Percentiles rank a stretch among this genome's conserved stretches.
Conservation (phyloP, 2,888 invertebrate species). For the Microchrysa polita region DNA sequence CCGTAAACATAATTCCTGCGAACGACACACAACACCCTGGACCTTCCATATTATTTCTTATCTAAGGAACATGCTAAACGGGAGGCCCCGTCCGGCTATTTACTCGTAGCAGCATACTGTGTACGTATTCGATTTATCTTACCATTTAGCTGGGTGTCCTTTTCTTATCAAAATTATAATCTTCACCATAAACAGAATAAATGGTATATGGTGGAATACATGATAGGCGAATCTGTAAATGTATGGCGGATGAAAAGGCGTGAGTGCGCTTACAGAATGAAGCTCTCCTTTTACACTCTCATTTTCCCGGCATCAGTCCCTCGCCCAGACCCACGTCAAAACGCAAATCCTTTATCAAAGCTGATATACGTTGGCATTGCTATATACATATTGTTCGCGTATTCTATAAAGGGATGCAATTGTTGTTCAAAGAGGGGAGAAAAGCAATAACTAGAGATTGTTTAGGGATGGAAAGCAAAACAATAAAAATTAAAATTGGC, state of each 20-base stretch:
- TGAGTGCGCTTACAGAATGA: too few species aligned
- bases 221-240: neutral
- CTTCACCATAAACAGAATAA: neutral
- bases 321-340: conserved; percentile 36
- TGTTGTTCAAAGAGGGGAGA: too few species aligned
- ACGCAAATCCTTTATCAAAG: conserved; percentile 37
- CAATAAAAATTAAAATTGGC: too few species aligned
- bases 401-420: too few species aligned
- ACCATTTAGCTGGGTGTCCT: neutral
- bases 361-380: conserved; percentile 29
- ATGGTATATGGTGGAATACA: neutral
- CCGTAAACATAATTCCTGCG: conserved; percentile 8
- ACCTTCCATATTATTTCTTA: neutral
- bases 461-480: too few species aligned
- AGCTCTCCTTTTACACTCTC: neutral
- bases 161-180: conserved; percentile 21
- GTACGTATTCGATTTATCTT: neutral
- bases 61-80: too few species aligned
- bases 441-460: too few species aligned
- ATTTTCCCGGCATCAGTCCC: conserved; percentile 7
- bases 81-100: too few species aligned
- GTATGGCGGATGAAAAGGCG: neutral
- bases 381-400: too few species aligned
- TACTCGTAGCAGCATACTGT: neutral
- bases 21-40: conserved; percentile 9